Conservation (phyloP, 1,140 invertebrate genomes). For the Drosophila simulans region DNA sequence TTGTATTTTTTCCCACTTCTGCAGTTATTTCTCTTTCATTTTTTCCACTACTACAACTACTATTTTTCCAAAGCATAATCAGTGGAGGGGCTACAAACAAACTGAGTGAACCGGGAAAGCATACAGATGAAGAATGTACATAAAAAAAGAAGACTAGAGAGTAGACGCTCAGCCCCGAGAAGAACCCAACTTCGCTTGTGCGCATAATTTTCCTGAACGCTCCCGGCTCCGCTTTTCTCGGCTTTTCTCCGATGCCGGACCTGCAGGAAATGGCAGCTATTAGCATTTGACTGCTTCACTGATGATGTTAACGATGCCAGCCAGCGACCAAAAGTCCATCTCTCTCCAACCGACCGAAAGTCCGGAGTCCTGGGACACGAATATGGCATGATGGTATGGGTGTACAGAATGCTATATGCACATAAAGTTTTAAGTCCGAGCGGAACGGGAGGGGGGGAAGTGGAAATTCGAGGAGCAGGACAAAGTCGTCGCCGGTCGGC, state of each 20-base stretch:
- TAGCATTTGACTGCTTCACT: constrained; percentile 82
- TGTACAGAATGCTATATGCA: constrained; percentile 61
- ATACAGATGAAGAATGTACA: constrained; percentile 25
- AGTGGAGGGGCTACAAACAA: constrained; percentile 60
- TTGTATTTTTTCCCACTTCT: constrained; percentile 25
- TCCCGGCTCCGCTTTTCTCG: constrained; percentile 13
- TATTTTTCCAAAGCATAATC: constrained; percentile 50
- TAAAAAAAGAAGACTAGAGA: constrained; percentile 11
- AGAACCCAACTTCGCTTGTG: constrained; percentile 69
- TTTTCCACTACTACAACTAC: background rate
- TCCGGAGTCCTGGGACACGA: constrained; percentile 1
- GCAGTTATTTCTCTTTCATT: constrained; percentile 29
- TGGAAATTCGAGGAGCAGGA: constrained; percentile 14
- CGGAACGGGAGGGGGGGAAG: background rate
- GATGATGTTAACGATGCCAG: constrained; percentile 80
- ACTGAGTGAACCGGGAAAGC: constrained; percentile 45
- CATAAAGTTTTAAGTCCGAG: constrained; percentile 68
- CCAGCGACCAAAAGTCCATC: constrained; percentile 21
- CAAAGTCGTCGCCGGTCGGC: constrained; percentile 58
- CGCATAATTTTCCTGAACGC: constrained; percentile 79
- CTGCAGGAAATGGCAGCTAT: constrained; percentile 81
- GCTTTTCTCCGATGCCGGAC: constrained; percentile 55
- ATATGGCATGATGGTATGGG: background rate
- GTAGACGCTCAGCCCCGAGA: constrained; percentile 7
- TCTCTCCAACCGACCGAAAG: constrained; percentile 37